phyloP scores from a whole-genome alignment of 2,797 vertebrate species.

The Micrastur ruficollis region DNA sequence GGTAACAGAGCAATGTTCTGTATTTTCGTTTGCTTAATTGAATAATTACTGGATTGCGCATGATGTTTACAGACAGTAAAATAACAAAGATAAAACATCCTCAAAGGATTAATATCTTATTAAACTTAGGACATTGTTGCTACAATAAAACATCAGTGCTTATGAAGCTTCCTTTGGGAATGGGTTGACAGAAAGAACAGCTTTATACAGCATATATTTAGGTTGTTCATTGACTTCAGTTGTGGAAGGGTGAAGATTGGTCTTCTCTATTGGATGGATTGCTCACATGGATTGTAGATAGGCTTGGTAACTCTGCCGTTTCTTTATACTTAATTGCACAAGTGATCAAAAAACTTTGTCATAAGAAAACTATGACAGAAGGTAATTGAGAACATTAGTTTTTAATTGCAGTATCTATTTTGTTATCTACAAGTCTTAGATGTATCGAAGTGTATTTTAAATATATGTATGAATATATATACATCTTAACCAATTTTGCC shows the following conservation, averaged over 20 bases:
- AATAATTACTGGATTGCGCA: not conserved
- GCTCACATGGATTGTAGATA: not conserved
- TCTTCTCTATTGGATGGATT: not conserved
- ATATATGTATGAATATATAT: not conserved
- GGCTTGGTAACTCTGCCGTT: not conserved
- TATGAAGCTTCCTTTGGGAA: not conserved
- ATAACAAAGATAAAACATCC: slow-evolving; percentile 25
- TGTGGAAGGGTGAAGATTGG: not conserved
- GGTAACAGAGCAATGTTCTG: slow-evolving; percentile 64
- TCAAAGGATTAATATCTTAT: not conserved
- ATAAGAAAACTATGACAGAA: not conserved
- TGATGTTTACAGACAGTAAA: slow-evolving; percentile 68
- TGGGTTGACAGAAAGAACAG: not conserved
- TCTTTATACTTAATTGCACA: not conserved
- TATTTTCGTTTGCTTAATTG: slow-evolving; percentile 36
- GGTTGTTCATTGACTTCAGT: not conserved
- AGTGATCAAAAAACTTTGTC: not conserved
- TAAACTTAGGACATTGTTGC: not conserved
- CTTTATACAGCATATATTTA: not conserved
- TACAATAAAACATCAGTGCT: not conserved
- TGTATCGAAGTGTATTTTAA: not conserved
- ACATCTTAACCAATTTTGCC: not conserved
- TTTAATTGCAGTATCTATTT: not conserved
- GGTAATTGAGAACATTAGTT: not conserved
- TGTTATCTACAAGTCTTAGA: not conserved